Conservation (phyloP, 2,797 vertebrate genomes). For the Steatocranus sp. region DNA sequence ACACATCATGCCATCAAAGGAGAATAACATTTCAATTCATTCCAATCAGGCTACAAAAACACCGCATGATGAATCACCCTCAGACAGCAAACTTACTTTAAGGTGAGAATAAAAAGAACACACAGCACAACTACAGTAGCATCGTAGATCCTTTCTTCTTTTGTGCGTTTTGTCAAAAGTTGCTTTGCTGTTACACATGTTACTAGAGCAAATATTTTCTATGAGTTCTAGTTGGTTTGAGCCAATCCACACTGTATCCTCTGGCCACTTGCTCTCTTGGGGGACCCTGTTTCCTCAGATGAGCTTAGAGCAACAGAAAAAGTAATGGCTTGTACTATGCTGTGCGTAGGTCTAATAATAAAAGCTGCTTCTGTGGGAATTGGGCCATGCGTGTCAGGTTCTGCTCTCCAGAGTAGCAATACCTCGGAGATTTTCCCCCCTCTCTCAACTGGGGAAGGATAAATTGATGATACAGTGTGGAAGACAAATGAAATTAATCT, state of each 20-base stretch:
- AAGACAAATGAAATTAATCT: slow-evolving; percentile 85
- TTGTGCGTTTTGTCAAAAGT: slow-evolving; percentile 38
- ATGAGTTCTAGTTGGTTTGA: slow-evolving; percentile 68
- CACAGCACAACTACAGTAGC: neutral
- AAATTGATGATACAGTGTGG: slow-evolving; percentile 79
- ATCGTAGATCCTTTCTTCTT: neutral
- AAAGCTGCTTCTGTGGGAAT: slow-evolving; percentile 81
- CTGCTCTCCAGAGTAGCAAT: slow-evolving; percentile 75
- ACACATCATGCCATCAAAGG: slow-evolving; percentile 11
- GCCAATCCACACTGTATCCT: slow-evolving; percentile 73
- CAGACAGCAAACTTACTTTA: neutral
- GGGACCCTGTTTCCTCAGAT: slow-evolving; percentile 74
- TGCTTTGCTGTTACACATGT: slow-evolving; percentile 49
- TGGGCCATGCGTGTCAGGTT: slow-evolving; percentile 77
- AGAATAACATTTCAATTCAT: slow-evolving; percentile 41
- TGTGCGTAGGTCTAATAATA: slow-evolving; percentile 78
- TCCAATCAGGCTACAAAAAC: slow-evolving; percentile 37
- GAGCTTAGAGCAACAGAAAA: slow-evolving; percentile 79
- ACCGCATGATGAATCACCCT: slow-evolving; percentile 16
- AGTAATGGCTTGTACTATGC: slow-evolving; percentile 81
- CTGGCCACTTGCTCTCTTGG: slow-evolving; percentile 67
- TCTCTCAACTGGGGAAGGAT: slow-evolving; percentile 74
- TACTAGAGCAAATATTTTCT: slow-evolving; percentile 74
- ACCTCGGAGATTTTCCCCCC: slow-evolving; percentile 66
- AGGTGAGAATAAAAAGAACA: neutral